Percentiles rank a stretch among this genome's conserved stretches.
Evolutionary conservation across 2,797 vertebrate species (phyloP).

Genomic region (Spatula versicolor): DNA sequence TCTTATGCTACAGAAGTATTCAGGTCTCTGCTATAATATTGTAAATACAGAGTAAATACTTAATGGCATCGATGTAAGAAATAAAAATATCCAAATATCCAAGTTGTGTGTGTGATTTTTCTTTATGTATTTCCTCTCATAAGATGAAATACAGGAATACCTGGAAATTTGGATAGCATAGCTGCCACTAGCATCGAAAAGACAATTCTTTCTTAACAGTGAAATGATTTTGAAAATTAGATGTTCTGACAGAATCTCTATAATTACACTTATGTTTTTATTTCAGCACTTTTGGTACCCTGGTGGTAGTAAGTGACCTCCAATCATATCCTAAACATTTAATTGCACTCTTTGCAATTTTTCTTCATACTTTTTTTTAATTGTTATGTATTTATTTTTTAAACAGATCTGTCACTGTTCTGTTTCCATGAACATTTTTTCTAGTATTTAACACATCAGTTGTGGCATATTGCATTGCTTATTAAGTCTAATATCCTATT

Average conservation of each 20-base stretch:
- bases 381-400: neutral
- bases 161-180: neutral
- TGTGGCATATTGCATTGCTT: constrained; percentile 6
- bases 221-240: neutral
- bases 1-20: neutral
- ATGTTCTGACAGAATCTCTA: neutral
- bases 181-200: neutral
- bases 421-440: neutral
- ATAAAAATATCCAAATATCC: neutral
- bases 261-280: neutral
- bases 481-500: constrained; percentile 34
- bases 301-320: neutral
- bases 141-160: neutral
- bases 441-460: constrained; percentile 4
- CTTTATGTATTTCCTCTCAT: neutral
- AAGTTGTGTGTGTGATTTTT: neutral
- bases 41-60: neutral
- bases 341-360: neutral
- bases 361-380: neutral
- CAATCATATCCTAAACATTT: neutral
- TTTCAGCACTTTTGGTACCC: constrained; percentile 6
- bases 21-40: neutral
- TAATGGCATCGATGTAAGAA: neutral
- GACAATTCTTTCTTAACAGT: neutral
- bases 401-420: neutral